A percentile compares a stretch with the other conserved stretches of the same genome.
Evolutionary conservation across 2,888 invertebrate species (phyloP).

Genomic region (Amiota minor): DNA sequence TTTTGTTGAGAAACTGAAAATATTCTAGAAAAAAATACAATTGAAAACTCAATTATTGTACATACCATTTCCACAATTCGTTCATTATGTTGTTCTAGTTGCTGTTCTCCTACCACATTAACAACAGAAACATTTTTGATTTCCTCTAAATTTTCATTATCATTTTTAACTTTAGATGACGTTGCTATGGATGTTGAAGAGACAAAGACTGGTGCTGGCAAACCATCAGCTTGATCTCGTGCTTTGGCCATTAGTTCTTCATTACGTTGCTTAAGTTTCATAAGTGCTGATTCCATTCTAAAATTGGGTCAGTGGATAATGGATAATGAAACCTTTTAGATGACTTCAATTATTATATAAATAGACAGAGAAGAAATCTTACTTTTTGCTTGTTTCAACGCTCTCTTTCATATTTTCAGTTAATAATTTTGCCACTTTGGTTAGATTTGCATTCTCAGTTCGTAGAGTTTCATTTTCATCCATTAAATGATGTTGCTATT

Average conservation of each 20-base stretch:
- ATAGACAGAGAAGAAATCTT: too few species aligned
- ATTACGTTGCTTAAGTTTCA: constrained; percentile 71
- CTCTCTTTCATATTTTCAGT: constrained; percentile 73
- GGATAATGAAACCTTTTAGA: neutral
- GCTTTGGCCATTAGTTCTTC: constrained; percentile 67
- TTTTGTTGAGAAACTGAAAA: neutral
- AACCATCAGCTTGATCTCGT: constrained; percentile 68
- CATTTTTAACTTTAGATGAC: too few species aligned
- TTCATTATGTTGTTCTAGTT: constrained; percentile 68
- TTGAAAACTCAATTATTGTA: constrained; percentile 2
- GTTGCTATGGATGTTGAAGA: constrained; percentile 50
- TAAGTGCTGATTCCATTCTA: constrained; percentile 72
- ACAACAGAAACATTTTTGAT: constrained; percentile 50
- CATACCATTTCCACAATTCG: constrained; percentile 74
- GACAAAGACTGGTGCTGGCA: constrained; percentile 43
- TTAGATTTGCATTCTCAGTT: constrained; percentile 70
- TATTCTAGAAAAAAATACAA: neutral
- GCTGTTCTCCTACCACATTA: constrained; percentile 64
- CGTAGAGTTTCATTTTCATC: constrained; percentile 72
- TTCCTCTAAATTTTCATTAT: constrained; percentile 63
- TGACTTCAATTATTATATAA: neutral
- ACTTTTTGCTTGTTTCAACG: constrained; percentile 73
- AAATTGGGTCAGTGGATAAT: neutral
- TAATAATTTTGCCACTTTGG: constrained; percentile 71
- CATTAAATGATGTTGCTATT: constrained; percentile 71